These are phyloP conservation scores for Clanis bilineata DNA, from an alignment of 2,888 invertebrate species.

Conservation along the genomic window DNA sequence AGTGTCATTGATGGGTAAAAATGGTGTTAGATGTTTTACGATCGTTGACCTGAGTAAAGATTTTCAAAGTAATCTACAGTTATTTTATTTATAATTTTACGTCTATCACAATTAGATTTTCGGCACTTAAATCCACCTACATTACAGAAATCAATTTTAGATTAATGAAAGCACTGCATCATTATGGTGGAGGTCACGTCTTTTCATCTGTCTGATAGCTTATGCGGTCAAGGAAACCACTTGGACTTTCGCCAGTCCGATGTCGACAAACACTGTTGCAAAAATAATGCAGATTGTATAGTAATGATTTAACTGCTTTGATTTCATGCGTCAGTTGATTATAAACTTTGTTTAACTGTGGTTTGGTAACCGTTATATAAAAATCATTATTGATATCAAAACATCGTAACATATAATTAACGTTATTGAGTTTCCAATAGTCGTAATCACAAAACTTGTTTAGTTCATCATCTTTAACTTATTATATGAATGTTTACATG, in stretches of 20 bases:
- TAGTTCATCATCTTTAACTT: neutral
- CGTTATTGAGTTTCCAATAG: neutral
- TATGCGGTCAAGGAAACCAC: conserved; percentile 11
- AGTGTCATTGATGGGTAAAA: too few relatives aligned
- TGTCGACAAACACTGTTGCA: neutral
- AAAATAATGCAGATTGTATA: neutral
- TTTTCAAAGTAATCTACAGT: too few relatives aligned
- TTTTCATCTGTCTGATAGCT: conserved; percentile 3
- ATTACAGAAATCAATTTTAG: neutral
- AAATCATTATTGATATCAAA: neutral
- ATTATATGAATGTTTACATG: too few relatives aligned
- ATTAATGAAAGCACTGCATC: neutral
- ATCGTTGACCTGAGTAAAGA: too few relatives aligned
- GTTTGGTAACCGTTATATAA: neutral
- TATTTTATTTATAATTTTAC: too few relatives aligned
- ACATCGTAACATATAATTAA: neutral
- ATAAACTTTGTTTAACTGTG: neutral
- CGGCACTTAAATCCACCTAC: too few relatives aligned
- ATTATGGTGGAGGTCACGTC: neutral
- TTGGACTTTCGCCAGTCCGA: conserved; percentile 9
- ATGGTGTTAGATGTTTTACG: too few relatives aligned
- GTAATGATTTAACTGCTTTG: neutral
- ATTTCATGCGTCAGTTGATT: neutral
- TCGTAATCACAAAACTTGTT: neutral
- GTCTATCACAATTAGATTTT: too few relatives aligned